Evolutionary conservation across 2,113 vertebrate genomes (phyloP).

Genomic region (Callorhinus ursinus): DNA sequence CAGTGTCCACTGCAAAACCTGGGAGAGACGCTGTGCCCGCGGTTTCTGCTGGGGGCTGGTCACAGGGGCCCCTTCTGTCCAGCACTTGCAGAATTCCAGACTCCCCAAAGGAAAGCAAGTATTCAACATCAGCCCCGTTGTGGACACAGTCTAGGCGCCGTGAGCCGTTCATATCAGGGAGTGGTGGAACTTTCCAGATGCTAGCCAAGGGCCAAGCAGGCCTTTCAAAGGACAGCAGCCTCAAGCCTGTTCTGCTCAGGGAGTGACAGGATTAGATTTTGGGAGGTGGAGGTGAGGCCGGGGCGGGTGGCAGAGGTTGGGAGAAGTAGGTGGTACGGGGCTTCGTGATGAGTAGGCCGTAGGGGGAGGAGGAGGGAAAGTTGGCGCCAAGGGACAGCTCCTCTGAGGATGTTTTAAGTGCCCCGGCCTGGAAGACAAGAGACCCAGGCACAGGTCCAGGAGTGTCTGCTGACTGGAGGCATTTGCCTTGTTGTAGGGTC

Average conservation of each 20-base stretch:
- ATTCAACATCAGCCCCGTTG: neutral
- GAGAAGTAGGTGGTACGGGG: neutral
- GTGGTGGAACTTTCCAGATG: neutral
- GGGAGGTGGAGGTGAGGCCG: neutral
- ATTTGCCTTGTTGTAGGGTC: neutral
- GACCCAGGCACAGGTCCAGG: neutral
- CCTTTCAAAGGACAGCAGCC: neutral
- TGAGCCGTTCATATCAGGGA: neutral
- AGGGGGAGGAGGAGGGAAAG: neutral
- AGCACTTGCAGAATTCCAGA: neutral
- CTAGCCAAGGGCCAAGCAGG: neutral
- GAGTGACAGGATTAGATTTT: neutral
- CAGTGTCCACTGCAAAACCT: neutral
- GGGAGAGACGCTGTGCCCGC: neutral
- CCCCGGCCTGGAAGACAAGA: neutral
- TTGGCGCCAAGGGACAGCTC: neutral
- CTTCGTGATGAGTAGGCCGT: neutral
- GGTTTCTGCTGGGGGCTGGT: neutral
- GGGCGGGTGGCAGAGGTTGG: neutral
- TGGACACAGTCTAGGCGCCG: neutral
- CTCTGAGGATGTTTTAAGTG: neutral
- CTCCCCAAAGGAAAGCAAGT: neutral
- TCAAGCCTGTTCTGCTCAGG: neutral
- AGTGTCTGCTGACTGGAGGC: neutral
- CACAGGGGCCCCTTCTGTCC: neutral